These are phyloP conservation scores for Eublepharis macularius DNA, from an alignment of 2,113 vertebrate species.

Conservation along the genomic window DNA sequence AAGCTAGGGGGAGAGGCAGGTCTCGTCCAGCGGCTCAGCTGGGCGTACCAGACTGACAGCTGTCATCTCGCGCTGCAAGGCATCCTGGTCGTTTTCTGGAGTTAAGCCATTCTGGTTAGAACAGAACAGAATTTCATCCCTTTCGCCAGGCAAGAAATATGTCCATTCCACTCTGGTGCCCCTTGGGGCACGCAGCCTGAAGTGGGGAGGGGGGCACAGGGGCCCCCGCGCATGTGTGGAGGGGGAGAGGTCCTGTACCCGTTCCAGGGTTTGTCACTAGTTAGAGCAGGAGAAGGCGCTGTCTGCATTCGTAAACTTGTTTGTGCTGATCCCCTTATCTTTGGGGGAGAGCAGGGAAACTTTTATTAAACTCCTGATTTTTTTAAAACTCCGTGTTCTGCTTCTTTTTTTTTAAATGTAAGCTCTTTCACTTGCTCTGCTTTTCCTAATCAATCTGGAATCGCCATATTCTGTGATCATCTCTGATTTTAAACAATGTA, in stretches of 20 bases:
- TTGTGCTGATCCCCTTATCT: not conserved
- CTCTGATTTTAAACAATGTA: conserved; percentile 65
- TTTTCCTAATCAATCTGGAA: conserved; percentile 73
- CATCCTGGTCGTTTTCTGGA: not conserved
- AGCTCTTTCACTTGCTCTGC: conserved; percentile 73
- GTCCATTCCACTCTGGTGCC: rapidly evolving
- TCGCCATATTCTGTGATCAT: conserved; percentile 66
- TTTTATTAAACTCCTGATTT: conserved; percentile 30
- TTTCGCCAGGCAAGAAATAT: not conserved
- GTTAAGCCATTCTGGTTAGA: rapidly evolving
- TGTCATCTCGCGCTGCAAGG: too few relatives aligned
- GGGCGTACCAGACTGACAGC: too few relatives aligned
- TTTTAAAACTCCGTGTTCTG: conserved; percentile 50
- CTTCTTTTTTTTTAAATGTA: conserved; percentile 42
- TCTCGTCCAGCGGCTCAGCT: too few relatives aligned
- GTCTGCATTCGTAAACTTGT: conserved; percentile 21
- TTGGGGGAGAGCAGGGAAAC: conserved; percentile 11
- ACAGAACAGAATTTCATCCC: not conserved
- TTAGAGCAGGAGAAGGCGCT: not conserved
- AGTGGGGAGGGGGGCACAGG: not conserved
- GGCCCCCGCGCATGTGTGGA: not conserved
- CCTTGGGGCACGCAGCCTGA: not conserved
- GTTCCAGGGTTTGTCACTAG: not conserved
- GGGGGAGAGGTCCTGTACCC: rapidly evolving
- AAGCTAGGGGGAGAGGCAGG: too few relatives aligned